Percentiles rank a stretch among this genome's conserved stretches.
Evolutionary conservation across 1,140 invertebrate genomes (phyloP).

Genomic region (Hylaeus volcanicus): DNA sequence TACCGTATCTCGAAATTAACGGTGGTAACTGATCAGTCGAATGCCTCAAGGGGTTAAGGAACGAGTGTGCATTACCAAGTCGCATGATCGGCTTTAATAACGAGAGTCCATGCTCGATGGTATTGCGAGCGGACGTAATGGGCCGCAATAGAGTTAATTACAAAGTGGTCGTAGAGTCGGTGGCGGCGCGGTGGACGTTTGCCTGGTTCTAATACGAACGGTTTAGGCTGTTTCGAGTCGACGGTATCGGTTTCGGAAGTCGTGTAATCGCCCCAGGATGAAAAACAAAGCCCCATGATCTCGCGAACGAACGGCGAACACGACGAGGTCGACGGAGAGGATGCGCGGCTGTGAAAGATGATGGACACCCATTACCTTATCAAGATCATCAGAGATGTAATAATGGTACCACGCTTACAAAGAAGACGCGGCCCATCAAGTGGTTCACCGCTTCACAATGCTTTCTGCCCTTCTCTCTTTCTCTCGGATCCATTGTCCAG

Average conservation of each 20-base stretch:
- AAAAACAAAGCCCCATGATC: neutral
- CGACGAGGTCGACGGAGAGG: slow-evolving; percentile 33
- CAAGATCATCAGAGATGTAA: slow-evolving; percentile 73
- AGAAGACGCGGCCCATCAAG: slow-evolving; percentile 52
- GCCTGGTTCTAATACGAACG: no score
- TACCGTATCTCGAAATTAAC: no score
- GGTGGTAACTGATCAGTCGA: no score
- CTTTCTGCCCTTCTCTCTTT: slow-evolving; percentile 33
- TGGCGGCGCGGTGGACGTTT: no score
- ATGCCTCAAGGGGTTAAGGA: slow-evolving; percentile 9
- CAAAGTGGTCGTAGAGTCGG: slow-evolving; percentile 4
- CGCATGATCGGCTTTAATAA: slow-evolving; percentile 38
- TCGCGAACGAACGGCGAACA: no score
- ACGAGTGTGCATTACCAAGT: slow-evolving; percentile 6
- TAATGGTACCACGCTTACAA: slow-evolving; percentile 67
- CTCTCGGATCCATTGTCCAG: slow-evolving; percentile 29
- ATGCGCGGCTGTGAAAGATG: slow-evolving; percentile 73
- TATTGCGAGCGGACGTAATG: slow-evolving; percentile 48
- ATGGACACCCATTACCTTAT: slow-evolving; percentile 74
- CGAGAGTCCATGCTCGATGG: slow-evolving; percentile 24
- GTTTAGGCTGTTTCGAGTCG: no score
- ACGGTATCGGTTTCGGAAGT: slow-evolving; percentile 7
- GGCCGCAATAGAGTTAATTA: slow-evolving; percentile 55
- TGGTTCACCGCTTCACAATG: slow-evolving; percentile 55
- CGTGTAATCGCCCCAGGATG: neutral